These are phyloP conservation scores for Pteronura brasiliensis DNA, from an alignment of 2,113 vertebrate genomes.

Conservation along the genomic window DNA sequence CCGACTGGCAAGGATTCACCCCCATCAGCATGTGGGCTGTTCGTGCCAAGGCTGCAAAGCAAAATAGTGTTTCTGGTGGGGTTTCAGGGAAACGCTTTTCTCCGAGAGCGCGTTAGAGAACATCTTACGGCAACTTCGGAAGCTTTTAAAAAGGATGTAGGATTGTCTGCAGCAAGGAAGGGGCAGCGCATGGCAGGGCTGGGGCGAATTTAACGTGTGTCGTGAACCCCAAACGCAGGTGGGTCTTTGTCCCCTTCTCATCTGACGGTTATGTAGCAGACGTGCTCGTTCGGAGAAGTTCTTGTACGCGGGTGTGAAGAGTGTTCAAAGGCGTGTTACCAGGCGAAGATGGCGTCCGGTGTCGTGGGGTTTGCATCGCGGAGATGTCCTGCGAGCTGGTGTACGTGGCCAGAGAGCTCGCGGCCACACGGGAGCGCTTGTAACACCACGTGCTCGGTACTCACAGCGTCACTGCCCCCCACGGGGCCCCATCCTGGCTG, in stretches of 20 bases:
- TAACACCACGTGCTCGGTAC: not conserved
- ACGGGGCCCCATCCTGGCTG: too few relatives aligned
- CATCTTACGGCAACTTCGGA: not conserved
- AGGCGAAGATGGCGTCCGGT: not conserved
- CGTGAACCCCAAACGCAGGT: not conserved
- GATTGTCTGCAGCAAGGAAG: not conserved
- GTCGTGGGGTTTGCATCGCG: not conserved
- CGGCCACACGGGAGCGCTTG: accelerated
- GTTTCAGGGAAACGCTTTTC: not conserved
- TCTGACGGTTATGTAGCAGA: not conserved
- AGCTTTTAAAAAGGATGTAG: not conserved
- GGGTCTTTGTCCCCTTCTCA: not conserved
- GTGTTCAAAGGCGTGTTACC: not conserved
- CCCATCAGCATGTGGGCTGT: not conserved
- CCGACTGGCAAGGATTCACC: not conserved
- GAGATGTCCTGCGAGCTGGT: not conserved
- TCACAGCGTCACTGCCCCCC: too few relatives aligned
- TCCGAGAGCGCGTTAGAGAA: not conserved
- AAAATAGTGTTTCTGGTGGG: not conserved
- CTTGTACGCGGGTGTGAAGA: too few relatives aligned
- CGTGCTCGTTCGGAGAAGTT: not conserved
- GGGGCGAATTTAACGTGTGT: not conserved
- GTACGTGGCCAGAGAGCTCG: not conserved
- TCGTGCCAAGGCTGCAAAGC: not conserved
- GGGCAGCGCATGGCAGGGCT: not conserved